Percentiles rank a stretch among this genome's conserved stretches.
Conservation (phyloP, 2,797 vertebrate genomes). For the Notolabrus celidotus region DNA sequence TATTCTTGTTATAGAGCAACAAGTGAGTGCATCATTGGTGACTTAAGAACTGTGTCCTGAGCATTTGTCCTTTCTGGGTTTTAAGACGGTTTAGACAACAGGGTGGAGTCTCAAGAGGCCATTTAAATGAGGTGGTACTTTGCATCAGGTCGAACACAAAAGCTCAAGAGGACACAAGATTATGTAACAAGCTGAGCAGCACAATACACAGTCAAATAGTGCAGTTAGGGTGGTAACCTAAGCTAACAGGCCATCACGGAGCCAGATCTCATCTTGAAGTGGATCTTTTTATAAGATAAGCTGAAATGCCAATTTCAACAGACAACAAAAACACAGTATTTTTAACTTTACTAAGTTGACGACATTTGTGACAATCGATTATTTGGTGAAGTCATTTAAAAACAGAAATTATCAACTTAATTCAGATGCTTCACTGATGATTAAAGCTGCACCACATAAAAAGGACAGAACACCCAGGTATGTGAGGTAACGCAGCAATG, state of each 20-base stretch:
- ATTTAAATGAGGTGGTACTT: conserved; percentile 71
- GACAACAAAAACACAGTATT: neutral
- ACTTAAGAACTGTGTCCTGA: too few relatives aligned
- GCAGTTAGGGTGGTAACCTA: conserved; percentile 39
- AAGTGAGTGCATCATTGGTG: neutral
- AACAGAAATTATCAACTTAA: neutral
- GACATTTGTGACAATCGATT: too few relatives aligned
- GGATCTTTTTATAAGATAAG: conserved; percentile 28
- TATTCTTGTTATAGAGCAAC: too few relatives aligned
- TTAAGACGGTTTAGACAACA: conserved; percentile 51
- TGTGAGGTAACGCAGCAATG: neutral
- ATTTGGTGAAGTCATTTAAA: too few relatives aligned
- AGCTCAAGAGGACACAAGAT: conserved; percentile 52
- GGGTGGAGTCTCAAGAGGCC: conserved; percentile 39
- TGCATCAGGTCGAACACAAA: conserved; percentile 70
- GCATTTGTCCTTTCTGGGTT: conserved; percentile 13
- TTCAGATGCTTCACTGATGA: neutral
- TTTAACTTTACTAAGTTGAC: neutral
- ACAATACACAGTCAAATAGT: conserved; percentile 65
- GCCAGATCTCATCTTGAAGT: conserved; percentile 39
- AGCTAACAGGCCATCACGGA: conserved; percentile 21
- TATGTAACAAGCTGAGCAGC: conserved; percentile 52
- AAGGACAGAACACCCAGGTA: neutral
- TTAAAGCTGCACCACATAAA: neutral
- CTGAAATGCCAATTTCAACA: neutral